These are phyloP conservation scores for Megastigmus dorsalis DNA, from an alignment of 2,888 invertebrate species.

Conservation along the genomic window DNA sequence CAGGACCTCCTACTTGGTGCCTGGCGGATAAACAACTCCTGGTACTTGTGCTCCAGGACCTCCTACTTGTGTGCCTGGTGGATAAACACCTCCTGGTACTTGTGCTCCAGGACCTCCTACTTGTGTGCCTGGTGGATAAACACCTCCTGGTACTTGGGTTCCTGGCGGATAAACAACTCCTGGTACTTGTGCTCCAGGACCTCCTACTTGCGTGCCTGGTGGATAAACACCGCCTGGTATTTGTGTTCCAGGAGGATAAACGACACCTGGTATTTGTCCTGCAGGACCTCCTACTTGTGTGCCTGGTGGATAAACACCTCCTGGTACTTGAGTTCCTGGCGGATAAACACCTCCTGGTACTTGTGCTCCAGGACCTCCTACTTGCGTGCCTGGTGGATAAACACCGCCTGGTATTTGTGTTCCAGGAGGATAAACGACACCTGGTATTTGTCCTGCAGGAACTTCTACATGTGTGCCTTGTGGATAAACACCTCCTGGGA, in stretches of 20 bases:
- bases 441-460: slow-evolving; percentile 34
- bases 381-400: no score
- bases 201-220: slow-evolving; percentile 38
- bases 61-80: slow-evolving; percentile 8
- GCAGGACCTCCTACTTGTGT: slow-evolving; percentile 29
- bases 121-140: no score
- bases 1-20: no score
- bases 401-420: slow-evolving; percentile 46
- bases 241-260: slow-evolving; percentile 6
- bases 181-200: slow-evolving; percentile 7
- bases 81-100: no score
- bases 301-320: slow-evolving; percentile 39
- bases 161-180: neutral
- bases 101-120: no score
- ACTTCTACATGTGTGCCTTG: neutral
- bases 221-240: slow-evolving; percentile 50
- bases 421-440: slow-evolving; percentile 47
- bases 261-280: slow-evolving; percentile 5
- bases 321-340: no score
- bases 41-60: slow-evolving; percentile 44
- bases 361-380: slow-evolving; percentile 46
- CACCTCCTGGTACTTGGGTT: neutral
- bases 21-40: slow-evolving; percentile 43
- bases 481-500: neutral
- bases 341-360: no score